phyloP scores from a whole-genome alignment of 2,797 vertebrate species.

The Serranus cabrilla region DNA sequence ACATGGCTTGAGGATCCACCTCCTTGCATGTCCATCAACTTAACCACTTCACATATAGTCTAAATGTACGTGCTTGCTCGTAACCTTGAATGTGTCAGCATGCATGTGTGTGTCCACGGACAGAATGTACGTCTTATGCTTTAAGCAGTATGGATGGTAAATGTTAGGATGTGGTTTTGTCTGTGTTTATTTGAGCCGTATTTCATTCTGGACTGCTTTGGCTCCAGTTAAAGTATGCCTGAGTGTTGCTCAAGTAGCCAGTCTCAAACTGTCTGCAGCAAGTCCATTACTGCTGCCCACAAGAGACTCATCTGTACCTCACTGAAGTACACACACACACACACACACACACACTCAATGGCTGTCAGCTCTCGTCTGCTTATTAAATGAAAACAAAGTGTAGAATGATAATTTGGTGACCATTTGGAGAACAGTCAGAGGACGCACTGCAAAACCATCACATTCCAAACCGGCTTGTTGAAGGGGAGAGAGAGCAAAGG shows the following conservation, averaged over 20 bases:
- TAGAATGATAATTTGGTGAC: slow-evolving; percentile 33
- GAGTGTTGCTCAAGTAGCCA: slow-evolving; percentile 50
- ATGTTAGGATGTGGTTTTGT: slow-evolving; percentile 32
- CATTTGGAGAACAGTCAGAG: slow-evolving; percentile 41
- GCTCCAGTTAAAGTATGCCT: slow-evolving; percentile 40
- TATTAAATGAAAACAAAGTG: slow-evolving; percentile 53
- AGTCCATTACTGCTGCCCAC: slow-evolving; percentile 56
- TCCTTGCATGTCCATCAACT: slow-evolving; percentile 12
- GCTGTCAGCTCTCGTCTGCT: slow-evolving; percentile 42
- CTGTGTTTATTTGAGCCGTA: slow-evolving; percentile 44
- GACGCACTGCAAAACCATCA: slow-evolving; percentile 47
- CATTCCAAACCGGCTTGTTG: slow-evolving; percentile 62
- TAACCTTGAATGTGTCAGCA: slow-evolving; percentile 42
- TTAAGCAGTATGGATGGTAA: slow-evolving; percentile 15
- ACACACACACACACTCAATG: slow-evolving; percentile 1
- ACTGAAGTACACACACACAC: slow-evolving; percentile 31
- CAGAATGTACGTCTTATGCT: slow-evolving; percentile 11
- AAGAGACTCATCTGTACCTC: slow-evolving; percentile 45
- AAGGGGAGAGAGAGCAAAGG: slow-evolving; percentile 41
- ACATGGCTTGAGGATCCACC: neutral
- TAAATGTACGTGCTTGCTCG: slow-evolving; percentile 5
- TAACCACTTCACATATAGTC: neutral
- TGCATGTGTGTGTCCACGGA: slow-evolving; percentile 29
- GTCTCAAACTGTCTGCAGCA: slow-evolving; percentile 50
- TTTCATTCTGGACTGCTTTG: slow-evolving; percentile 38